Evolutionary conservation across 2,797 vertebrate species (phyloP).

Genomic region (Perdix hodgsoniae): DNA sequence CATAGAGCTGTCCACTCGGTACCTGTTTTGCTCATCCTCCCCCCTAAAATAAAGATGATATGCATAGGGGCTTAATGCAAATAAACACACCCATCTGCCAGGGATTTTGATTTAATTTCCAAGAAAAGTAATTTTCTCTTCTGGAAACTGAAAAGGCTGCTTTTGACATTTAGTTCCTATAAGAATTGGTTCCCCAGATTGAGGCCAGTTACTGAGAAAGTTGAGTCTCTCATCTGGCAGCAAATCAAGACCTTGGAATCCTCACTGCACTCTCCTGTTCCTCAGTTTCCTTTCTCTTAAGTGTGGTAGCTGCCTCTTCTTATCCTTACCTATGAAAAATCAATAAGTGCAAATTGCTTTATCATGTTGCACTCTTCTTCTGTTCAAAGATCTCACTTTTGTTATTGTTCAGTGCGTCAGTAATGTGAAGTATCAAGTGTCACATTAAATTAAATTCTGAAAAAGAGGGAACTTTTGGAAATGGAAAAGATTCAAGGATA

Average conservation of each 20-base stretch:
- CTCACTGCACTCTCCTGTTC: not conserved
- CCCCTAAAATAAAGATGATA: not conserved
- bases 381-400: not conserved
- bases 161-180: not conserved
- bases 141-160: not conserved
- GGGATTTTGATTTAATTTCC: not conserved
- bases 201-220: not conserved
- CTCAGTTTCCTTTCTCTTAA: constrained; percentile 13
- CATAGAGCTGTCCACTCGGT: rapidly evolving
- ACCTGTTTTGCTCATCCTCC: not conserved
- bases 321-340: not conserved
- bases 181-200: not conserved
- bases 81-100: not conserved
- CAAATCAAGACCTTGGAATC: not conserved
- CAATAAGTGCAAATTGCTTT: not conserved
- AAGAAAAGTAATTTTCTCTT: rapidly evolving
- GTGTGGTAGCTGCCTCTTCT: not conserved
- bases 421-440: rapidly evolving
- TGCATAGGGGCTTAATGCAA: no score
- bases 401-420: not conserved
- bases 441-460: not conserved
- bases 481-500: not conserved
- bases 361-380: rapidly evolving
- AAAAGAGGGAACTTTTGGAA: not conserved
- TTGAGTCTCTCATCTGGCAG: not conserved